These are phyloP conservation scores for Erpobdella octoculata DNA, from an alignment of 2,888 invertebrate species.

Conservation along the genomic window DNA sequence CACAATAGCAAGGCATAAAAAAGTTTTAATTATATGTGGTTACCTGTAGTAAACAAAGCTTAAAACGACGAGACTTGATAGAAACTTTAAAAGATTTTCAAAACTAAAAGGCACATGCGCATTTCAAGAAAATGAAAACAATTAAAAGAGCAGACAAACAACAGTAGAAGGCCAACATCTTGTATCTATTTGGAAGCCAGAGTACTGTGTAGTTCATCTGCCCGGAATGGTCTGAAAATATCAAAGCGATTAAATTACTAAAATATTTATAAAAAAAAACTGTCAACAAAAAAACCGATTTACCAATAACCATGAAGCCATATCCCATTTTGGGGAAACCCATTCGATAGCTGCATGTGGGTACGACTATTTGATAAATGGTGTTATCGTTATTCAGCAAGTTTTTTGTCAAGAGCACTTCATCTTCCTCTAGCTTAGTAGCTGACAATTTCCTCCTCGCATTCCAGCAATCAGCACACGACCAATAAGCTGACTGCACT, in stretches of 20 bases:
- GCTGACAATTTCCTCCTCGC: background rate
- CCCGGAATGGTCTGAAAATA: slow-evolving; percentile 42
- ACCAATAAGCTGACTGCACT: slow-evolving; percentile 7
- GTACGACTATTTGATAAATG: slow-evolving; percentile 75
- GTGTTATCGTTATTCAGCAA: background rate
- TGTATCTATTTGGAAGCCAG: slow-evolving; percentile 68
- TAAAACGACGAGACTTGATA: too few species aligned
- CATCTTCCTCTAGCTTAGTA: background rate
- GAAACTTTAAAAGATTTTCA: too few species aligned
- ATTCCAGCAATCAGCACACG: background rate
- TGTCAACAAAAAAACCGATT: background rate
- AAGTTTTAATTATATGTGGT: too few species aligned
- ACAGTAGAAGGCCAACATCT: slow-evolving; percentile 26
- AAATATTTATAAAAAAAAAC: background rate
- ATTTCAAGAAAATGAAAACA: too few species aligned
- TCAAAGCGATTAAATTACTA: background rate
- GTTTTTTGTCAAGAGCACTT: background rate
- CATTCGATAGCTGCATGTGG: slow-evolving; percentile 94
- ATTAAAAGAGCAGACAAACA: background rate
- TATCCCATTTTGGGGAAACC: slow-evolving; percentile 77
- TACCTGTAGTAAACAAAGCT: too few species aligned
- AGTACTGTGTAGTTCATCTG: slow-evolving; percentile 62
- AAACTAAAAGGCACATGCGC: too few species aligned
- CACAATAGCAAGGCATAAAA: too few species aligned
- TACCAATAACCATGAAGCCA: slow-evolving; percentile 35